Evolutionary conservation across 2,797 vertebrate genomes (phyloP), one percentile per base, ranked within the genome.

Genomic region (Pangasius macronema): DNA sequence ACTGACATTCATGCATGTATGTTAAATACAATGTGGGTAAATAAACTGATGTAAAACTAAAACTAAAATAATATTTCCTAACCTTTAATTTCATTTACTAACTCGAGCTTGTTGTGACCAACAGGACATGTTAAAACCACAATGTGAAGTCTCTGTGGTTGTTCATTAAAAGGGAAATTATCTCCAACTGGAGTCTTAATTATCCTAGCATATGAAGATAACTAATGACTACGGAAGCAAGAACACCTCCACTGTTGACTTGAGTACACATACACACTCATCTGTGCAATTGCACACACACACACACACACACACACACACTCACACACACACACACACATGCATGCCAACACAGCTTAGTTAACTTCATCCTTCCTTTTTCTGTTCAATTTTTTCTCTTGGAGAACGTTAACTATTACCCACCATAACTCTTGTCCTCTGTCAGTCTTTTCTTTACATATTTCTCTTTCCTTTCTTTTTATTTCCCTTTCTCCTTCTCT

Each of bases 91-190:
- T 87, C 55, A 59, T 67, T 24, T 30, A 5, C 51, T 30, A 76
- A 73, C 73, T 51, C 3, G 4, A 72, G 42, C 42, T 68, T 76
- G 36, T 61, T 83, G 53, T 87, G 88, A 80, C 77, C 84, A 79
- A 80, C 30, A 85, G 53, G 72, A 87, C 53, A 68, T 67, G 59
- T 80, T 86, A 85, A 83, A 84, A 76, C 65, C 59, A 87, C 57
- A 87, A 80, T 33, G 46, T 53, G 61, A 53, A 77, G 79, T 77
- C 88, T 89, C 88, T 70, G 70, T 84, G 86, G 86, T 68, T 87
- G 86, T 89, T 89, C 72, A 89, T 89, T 87, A 86, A 61, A 83
- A 70, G 53, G 72, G 42, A 86, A 89, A 87, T 89, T 70, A 87
- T 89, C 86, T 89, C 73, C 36, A 61, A 89, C 63, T 86, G 80